A percentile compares a stretch with the other conserved stretches of the same genome.
Conservation (phyloP, 2,797 vertebrate species). For the Urosaurus nigricauda region DNA sequence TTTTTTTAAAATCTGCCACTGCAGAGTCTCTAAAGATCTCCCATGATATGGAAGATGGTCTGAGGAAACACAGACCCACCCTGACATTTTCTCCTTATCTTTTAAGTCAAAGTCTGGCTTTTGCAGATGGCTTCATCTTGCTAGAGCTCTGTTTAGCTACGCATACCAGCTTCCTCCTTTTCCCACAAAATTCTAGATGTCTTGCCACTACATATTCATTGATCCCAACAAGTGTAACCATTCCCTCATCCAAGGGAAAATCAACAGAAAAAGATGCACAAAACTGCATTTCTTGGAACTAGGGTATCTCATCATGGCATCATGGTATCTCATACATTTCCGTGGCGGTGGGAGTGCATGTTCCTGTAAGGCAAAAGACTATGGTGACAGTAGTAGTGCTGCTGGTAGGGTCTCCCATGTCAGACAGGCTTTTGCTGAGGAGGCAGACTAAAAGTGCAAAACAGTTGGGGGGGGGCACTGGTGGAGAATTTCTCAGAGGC, state of each 20-base stretch:
- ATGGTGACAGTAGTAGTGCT: no score
- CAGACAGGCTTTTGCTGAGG: no score
- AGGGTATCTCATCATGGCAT: no score
- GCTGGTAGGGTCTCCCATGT: no score
- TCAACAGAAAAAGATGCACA: background rate
- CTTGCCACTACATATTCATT: background rate
- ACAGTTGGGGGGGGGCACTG: no score
- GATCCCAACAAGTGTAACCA: background rate
- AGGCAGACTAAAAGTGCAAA: no score
- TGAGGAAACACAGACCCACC: background rate
- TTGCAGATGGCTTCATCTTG: background rate
- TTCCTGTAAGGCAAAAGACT: no score
- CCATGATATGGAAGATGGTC: background rate
- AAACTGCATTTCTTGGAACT: background rate
- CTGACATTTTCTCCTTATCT: background rate
- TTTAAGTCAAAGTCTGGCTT: no score
- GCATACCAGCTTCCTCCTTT: background rate
- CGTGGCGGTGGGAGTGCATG: no score
- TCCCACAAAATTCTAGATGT: background rate
- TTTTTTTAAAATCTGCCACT: no score
- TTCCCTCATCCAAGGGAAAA: background rate
- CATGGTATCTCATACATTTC: no score
- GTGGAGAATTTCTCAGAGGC: no score
- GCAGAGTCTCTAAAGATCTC: background rate
- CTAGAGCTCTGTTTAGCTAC: background rate